These are phyloP conservation scores for Porites rus DNA, from an alignment of 92 coral and sea anemone genomes.

Conservation along the genomic window DNA sequence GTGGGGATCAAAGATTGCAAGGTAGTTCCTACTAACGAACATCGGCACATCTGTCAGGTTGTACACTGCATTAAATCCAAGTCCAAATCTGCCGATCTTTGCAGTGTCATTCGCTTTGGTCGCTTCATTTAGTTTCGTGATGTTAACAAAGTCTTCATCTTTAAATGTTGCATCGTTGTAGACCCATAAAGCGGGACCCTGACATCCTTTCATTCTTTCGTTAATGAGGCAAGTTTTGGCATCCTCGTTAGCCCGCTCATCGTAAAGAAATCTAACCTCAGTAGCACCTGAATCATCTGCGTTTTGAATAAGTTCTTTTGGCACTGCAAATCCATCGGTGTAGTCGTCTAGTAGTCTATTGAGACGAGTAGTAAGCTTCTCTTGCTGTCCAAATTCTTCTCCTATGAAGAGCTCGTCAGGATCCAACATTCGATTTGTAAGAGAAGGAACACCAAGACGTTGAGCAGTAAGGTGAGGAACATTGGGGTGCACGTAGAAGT, in stretches of 20 bases:
- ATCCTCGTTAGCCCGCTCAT: conserved; percentile 77
- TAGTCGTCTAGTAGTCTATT: conserved; percentile 83
- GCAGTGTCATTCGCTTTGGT: conserved; percentile 82
- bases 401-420: conserved; percentile 82
- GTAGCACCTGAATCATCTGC: conserved; percentile 94
- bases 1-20: conserved; percentile 86
- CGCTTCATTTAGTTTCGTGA: conserved; percentile 87
- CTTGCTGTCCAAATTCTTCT: conserved; percentile 88
- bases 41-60: conserved; percentile 93
- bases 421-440: conserved; percentile 79
- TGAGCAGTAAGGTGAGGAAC: conserved; percentile 70
- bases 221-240: conserved; percentile 74
- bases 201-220: conserved; percentile 83
- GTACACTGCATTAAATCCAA: conserved; percentile 94
- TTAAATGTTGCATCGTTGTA: conserved; percentile 84
- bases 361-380: conserved; percentile 76
- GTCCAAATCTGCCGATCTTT: conserved; percentile 93
- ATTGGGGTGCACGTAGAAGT: conserved; percentile 66
- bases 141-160: conserved; percentile 90
- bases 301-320: conserved; percentile 91
- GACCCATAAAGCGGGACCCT: conserved; percentile 94
- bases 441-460: conserved; percentile 75
- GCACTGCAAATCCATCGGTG: conserved; percentile 91
- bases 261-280: conserved; percentile 77
- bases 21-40: conserved; percentile 71